Percentiles rank a stretch among this genome's conserved stretches.
Conservation (phyloP, 1,140 invertebrate genomes). For the Pomacea maculata region DNA sequence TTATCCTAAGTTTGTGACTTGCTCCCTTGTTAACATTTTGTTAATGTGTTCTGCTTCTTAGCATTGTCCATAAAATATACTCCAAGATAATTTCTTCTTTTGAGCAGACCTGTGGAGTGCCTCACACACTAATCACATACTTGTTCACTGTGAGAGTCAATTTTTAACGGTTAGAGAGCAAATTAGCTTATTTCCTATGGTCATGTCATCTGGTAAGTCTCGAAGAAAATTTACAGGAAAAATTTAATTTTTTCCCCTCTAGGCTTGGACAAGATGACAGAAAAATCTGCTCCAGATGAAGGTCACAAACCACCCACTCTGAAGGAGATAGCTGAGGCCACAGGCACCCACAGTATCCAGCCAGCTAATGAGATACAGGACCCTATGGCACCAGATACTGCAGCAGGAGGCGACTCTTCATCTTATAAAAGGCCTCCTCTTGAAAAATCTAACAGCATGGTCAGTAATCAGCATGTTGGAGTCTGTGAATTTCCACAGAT, state of each 20-base stretch:
- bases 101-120: too few relatives aligned
- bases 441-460: slow-evolving; percentile 40
- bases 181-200: too few relatives aligned
- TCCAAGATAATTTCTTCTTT: too few relatives aligned
- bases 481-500: not conserved
- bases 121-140: too few relatives aligned
- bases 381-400: slow-evolving; percentile 25
- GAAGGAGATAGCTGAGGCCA: slow-evolving; percentile 51
- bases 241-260: slow-evolving; percentile 31
- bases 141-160: too few relatives aligned
- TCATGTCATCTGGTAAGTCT: too few relatives aligned
- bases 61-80: too few relatives aligned
- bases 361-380: slow-evolving; percentile 55
- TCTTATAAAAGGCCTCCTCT: slow-evolving; percentile 18
- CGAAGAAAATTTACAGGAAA: too few relatives aligned
- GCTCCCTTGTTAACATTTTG: too few relatives aligned
- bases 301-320: slow-evolving; percentile 50
- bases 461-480: slow-evolving; percentile 5
- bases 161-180: too few relatives aligned
- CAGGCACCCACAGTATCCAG: slow-evolving; percentile 51
- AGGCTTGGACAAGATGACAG: slow-evolving; percentile 94
- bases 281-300: slow-evolving; percentile 70
- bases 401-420: slow-evolving; percentile 10
- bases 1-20: too few relatives aligned
- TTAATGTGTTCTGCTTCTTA: too few relatives aligned